Base-by-base conservation (phyloP, 2,797 vertebrate species). In the Rhinella marina region DNA sequence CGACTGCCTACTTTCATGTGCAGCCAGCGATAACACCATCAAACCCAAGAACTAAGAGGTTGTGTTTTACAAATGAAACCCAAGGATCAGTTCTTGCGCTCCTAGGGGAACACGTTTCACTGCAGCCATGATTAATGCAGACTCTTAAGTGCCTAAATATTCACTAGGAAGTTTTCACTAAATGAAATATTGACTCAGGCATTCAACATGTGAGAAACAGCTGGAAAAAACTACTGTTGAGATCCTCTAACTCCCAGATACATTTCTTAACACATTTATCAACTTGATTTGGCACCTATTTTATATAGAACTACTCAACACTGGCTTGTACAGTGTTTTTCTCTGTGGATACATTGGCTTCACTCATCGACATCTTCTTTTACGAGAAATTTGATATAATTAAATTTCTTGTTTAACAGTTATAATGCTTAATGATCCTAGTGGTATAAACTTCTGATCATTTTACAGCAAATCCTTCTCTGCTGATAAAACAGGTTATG, bases 81-180 rank as follows among this genome's bases (percentile, higher is more conserved):
- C 92, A 91, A 85, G 92, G 92, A 95, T 95, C 90, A 91, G 91
- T 90, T 91, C 91, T 92, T 94, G 93, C 92, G 91, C 93, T 93
- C 94, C 91, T 93, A 90, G 90, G 95, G 95, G 94, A 96, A 94
- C 94, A 10, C 9, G 41, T 84, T 94, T 94, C 93, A 92, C 91
- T 95, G 91, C 92, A 90, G 82, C 92, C 83, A 92, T 95, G 95
- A 97, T 97, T 96, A 95, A 96, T 97, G 93, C 93, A 91, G 70
- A 91, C 90, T 94, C 92, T 94, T 94, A 94, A 94, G 93, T 95
- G 96, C 92, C 93, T 92, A 92, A 93, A 93, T 95, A 94, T 96
- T 97, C 95, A 95, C 93, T 93, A 96, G 97, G 97, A 97, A 97
- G 96, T 97, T 97, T 97, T 97, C 93, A 96, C 93, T 96, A 94